Conservation (phyloP, 2,797 vertebrate genomes). For the Danio kyathit region DNA sequence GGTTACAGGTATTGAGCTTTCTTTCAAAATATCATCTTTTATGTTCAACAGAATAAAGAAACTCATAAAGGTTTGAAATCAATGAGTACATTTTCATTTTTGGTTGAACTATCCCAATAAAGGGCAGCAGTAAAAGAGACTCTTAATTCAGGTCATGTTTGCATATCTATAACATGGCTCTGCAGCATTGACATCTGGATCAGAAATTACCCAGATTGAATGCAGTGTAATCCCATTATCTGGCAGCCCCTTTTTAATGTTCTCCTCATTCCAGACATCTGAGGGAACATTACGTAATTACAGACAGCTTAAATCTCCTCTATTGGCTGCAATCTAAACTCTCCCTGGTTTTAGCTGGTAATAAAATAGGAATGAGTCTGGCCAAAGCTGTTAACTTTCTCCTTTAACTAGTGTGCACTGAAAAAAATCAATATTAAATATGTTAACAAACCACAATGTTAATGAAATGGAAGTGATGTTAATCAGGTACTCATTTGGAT, state of each 20-base stretch:
- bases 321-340: background rate
- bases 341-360: conserved; percentile 1
- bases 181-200: conserved; percentile 9
- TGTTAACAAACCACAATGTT: background rate
- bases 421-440: background rate
- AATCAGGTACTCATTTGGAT: background rate
- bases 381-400: background rate
- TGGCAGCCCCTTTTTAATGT: conserved; percentile 52
- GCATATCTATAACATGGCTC: background rate
- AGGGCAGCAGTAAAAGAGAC: background rate
- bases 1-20: too few relatives aligned
- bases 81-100: too few relatives aligned
- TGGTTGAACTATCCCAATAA: too few relatives aligned
- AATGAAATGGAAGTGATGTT: background rate
- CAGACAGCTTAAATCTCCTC: conserved; percentile 14
- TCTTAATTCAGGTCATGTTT: background rate
- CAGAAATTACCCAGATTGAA: conserved; percentile 46
- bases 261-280: conserved; percentile 46
- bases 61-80: too few relatives aligned
- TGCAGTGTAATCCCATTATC: conserved; percentile 63
- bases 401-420: background rate
- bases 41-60: too few relatives aligned
- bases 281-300: conserved; percentile 64
- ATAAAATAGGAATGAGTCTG: background rate
- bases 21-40: too few relatives aligned